These are phyloP conservation scores for Microdon myrmicae DNA, from an alignment of 2,888 invertebrate genomes.

Conservation along the genomic window DNA sequence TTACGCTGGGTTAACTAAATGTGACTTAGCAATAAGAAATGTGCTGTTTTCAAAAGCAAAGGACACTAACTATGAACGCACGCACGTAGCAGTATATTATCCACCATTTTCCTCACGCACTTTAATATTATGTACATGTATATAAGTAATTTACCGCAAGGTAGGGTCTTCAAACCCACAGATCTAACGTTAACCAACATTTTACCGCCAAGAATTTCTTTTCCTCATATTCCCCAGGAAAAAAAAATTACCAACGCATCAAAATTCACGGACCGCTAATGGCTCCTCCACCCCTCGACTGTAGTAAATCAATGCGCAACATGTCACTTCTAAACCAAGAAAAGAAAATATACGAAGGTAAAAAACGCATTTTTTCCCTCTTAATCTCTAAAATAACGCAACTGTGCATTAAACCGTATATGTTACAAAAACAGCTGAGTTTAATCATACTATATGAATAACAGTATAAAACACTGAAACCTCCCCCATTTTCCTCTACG, in stretches of 20 bases:
- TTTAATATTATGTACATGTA: too few relatives aligned
- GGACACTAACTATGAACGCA: too few relatives aligned
- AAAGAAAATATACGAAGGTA: too few relatives aligned
- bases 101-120: too few relatives aligned
- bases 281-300: constrained; percentile 1
- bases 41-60: too few relatives aligned
- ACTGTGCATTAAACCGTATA: too few relatives aligned
- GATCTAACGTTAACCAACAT: constrained; percentile 31
- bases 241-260: constrained; percentile 29
- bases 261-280: constrained; percentile 5
- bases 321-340: too few relatives aligned
- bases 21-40: too few relatives aligned
- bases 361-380: too few relatives aligned
- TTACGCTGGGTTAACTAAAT: too few relatives aligned
- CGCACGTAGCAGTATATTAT: too few relatives aligned
- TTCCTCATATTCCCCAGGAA: constrained; percentile 15
- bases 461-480: constrained; percentile 28
- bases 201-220: constrained; percentile 41
- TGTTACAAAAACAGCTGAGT: background rate
- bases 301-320: constrained; percentile 12
- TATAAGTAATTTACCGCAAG: background rate
- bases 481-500: constrained; percentile 29
- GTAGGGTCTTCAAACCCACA: background rate
- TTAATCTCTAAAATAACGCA: background rate
- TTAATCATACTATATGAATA: constrained; percentile 10